Conservation (phyloP, 1,140 invertebrate genomes). For the Leptonema lineaticorne region DNA sequence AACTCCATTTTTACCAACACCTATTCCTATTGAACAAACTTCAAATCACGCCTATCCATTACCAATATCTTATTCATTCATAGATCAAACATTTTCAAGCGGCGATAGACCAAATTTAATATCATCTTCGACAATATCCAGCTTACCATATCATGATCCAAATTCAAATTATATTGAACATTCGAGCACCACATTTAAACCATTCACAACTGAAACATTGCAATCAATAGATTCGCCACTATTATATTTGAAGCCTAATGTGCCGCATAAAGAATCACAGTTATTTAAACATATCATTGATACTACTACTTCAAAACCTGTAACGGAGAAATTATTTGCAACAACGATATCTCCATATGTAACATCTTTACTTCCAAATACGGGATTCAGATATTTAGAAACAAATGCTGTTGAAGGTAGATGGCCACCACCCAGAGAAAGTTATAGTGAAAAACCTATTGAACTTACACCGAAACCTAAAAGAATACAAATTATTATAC, state of each 20-base stretch:
- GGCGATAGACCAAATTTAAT: not conserved
- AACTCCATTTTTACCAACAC: conserved; percentile 37
- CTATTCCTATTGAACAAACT: conserved; percentile 19
- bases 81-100: conserved; percentile 37
- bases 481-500: conserved; percentile 74
- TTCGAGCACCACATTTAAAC: conserved; percentile 11
- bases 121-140: not conserved
- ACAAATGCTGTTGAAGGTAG: conserved; percentile 45
- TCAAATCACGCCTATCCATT: conserved; percentile 3
- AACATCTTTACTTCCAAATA: conserved; percentile 24
- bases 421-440: conserved; percentile 41
- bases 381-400: conserved; percentile 44
- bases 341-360: conserved; percentile 18
- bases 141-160: not conserved
- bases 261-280: conserved; percentile 52
- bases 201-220: conserved; percentile 43
- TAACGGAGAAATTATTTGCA: not conserved
- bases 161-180: conserved; percentile 47
- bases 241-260: conserved; percentile 54
- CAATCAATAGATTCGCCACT: conserved; percentile 55
- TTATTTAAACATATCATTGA: conserved; percentile 43
- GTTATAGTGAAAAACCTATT: conserved; percentile 34
- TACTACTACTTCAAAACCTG: not conserved
- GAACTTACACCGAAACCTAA: conserved; percentile 51
- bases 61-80: conserved; percentile 37